Base-by-base conservation (phyloP, 2,113 vertebrate species). In the Festucalex cinctus region DNA sequence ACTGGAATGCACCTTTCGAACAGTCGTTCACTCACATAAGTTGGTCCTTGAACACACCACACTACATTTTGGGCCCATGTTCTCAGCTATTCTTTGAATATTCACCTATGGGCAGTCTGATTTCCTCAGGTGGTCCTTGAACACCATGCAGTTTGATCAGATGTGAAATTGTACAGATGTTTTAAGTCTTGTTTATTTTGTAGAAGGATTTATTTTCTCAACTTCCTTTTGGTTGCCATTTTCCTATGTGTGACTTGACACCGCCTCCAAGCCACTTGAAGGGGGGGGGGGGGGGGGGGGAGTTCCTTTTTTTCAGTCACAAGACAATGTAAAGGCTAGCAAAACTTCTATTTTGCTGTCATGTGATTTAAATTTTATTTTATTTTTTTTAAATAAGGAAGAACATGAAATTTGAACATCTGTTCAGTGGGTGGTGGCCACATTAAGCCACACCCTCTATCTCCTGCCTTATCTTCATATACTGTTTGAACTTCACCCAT, bases 381-480 rank as follows among this genome's bases (percentile, higher is more conserved):
- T n/a, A n/a, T n/a, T n/a, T n/a, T n/a, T n/a, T n/a, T n/a, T n/a
- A 62, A 43, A 41, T 24, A 43, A 6, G 35, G 14, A 16, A 3
- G 8, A 36, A 61, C n/a, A n/a, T 35, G 51, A 32, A 1, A 9
- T 63, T 72, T 24, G 0, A 69, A 51, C 69, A 75, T 65, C 14
- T 57, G 56, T 16, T 12, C n/a, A 10, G 65, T 5, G 9, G 28
- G 22, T 36, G 48, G 16, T 39, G 78, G 64, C 73, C 64, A 60
- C 66, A 48, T 69, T 5, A 66, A 73, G 57, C 78, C 78, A 77
- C 77, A 69, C 77, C 77, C 32, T 24, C 22, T 36, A 12, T 17
- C 26, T 32, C 53, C 0, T 56, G 24, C 5, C 24, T 56, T 9
- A 5, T 57, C 24, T 57, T 17, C 16, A 22, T 17, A n/a, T n/a